Conservation (phyloP, 2,888 invertebrate genomes). For the Xestia xanthographa region DNA sequence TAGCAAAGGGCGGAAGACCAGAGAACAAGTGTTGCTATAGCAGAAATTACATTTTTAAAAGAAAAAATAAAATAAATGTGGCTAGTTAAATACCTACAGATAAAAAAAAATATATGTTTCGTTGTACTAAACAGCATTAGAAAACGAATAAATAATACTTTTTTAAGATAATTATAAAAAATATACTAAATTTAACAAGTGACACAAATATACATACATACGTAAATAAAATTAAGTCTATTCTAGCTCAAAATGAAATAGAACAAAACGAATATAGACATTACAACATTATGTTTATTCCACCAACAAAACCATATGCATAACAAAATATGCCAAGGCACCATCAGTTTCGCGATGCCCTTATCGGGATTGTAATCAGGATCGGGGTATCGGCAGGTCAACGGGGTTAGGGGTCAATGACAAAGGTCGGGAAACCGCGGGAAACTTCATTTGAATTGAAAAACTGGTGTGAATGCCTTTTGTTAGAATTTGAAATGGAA, state of each 20-base stretch:
- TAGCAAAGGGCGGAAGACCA: too few relatives aligned
- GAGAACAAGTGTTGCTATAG: too few relatives aligned
- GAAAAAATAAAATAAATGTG: too few relatives aligned
- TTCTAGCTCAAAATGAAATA: not conserved
- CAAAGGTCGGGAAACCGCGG: conserved; percentile 14
- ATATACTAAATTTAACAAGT: too few relatives aligned
- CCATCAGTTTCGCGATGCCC: conserved; percentile 16
- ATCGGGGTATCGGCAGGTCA: conserved; percentile 20
- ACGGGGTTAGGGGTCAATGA: conserved; percentile 38
- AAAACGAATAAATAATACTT: too few relatives aligned
- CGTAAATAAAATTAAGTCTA: too few relatives aligned
- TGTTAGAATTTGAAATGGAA: conserved; percentile 1
- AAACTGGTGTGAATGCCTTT: conserved; percentile 9
- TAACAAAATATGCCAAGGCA: not conserved
- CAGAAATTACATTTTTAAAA: too few relatives aligned
- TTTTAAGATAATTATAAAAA: too few relatives aligned
- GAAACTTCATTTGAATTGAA: conserved; percentile 27
- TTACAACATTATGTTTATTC: not conserved
- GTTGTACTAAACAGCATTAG: too few relatives aligned
- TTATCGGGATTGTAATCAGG: not conserved
- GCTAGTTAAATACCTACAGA: too few relatives aligned
- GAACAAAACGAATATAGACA: not conserved
- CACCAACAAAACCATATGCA: not conserved
- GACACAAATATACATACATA: too few relatives aligned
- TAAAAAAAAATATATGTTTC: too few relatives aligned